Base-by-base conservation (phyloP, 1,140 invertebrate species). In the Brachystomella parvula region DNA sequence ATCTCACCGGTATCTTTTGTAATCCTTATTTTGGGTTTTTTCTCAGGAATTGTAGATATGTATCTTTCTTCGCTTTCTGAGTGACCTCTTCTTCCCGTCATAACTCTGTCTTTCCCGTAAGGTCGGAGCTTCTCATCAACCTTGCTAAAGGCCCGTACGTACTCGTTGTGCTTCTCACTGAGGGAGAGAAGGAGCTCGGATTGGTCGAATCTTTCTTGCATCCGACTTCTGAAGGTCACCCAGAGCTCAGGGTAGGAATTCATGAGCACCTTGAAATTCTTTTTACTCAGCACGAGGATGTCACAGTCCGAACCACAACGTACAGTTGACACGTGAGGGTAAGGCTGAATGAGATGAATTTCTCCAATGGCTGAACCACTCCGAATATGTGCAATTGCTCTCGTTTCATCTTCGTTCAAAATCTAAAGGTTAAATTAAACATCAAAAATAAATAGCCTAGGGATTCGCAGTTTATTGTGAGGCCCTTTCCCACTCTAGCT, bases 321-420 rank as follows among this genome's bases (percentile, higher is more conserved):
- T 0, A 70, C 71, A 0, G 68, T 73, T 19, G 68, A 53, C 58
- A 58, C 26, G 21, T 66, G 64, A 26, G 67, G 60, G 30, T 70
- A 73, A 3, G 68, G 66, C 64, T 73, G 71, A 21, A 73, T 39
- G 29, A 73, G n/a, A 57, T 57, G 65, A 47, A 70, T 61, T 26
- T 73, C 71, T 57, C 71, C 71, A 31, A 73, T 70, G 9, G 56
- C 60, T 26, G 71, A 73, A 2, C 71, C 71, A 58, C 68, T 73
- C 26, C 59, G 47, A 59, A 73, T 73, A 6, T 21, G 56, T 26
- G 66, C 64, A 32, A 72, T 67, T 2, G 58, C 44, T 2, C 63
- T 44, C n/a, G 53, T 44, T 21, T 68, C 71, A 31, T 70, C 68
- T 0, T 68, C 62, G 49, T 32, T 31, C 26, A 72, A 31, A 47